These are phyloP conservation scores for Gallinago stenura DNA, from an alignment of 2,797 vertebrate genomes.

Conservation along the genomic window DNA sequence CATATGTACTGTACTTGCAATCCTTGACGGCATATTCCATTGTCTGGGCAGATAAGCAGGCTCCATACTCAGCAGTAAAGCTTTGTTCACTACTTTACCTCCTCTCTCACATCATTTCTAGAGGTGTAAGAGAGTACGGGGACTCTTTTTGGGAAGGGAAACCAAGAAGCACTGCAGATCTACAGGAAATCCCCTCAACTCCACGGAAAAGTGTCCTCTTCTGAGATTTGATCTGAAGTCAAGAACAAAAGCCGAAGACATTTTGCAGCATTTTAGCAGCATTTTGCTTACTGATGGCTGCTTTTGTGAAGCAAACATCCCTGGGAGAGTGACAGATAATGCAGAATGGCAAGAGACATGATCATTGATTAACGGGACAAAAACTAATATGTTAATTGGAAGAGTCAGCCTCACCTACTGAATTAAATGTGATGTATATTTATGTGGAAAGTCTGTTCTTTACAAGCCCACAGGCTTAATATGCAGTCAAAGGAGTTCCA, in stretches of 20 bases:
- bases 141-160: neutral
- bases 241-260: neutral
- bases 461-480: neutral
- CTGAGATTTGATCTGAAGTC: neutral
- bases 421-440: neutral
- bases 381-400: neutral
- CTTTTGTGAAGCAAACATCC: neutral
- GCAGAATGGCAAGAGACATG: neutral
- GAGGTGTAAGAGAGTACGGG: neutral
- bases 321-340: neutral
- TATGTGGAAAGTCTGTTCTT: neutral
- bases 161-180: neutral
- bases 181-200: neutral
- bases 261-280: neutral
- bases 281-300: neutral
- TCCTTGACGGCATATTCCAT: accelerated
- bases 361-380: neutral
- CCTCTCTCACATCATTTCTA: neutral
- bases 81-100: neutral
- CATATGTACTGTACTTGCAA: neutral
- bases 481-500: neutral
- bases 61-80: neutral
- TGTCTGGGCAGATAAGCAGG: neutral
- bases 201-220: neutral
- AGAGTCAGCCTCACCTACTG: neutral